phyloP scores from a whole-genome alignment of 2,113 vertebrate species.

The Poecilia latipinna region DNA sequence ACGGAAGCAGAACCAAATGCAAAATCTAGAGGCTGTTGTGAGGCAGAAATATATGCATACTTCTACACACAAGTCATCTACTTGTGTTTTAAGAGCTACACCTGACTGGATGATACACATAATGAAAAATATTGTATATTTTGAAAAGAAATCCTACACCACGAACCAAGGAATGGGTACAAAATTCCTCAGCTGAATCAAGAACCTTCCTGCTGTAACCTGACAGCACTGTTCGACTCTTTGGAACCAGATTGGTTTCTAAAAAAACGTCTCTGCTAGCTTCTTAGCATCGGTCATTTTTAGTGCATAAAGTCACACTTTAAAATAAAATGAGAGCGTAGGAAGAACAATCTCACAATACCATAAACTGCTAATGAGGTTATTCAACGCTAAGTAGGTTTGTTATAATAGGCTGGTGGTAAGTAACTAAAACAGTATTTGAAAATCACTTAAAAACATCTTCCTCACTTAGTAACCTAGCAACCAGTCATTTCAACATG shows the following conservation, averaged over 20 bases:
- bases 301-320: neutral
- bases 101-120: no score
- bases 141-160: neutral
- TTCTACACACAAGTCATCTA: no score
- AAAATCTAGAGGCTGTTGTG: constrained; percentile 21
- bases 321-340: neutral
- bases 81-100: neutral
- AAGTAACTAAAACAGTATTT: constrained; percentile 5
- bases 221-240: neutral
- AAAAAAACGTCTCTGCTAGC: neutral
- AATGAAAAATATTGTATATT: no score
- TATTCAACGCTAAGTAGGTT: neutral
- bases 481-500: constrained; percentile 73
- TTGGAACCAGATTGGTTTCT: neutral
- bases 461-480: constrained; percentile 68
- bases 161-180: neutral
- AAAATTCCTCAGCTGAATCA: neutral
- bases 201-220: neutral
- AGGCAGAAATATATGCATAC: constrained; percentile 18
- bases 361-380: neutral
- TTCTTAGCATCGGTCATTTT: neutral
- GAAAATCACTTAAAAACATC: constrained; percentile 17
- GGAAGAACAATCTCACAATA: neutral
- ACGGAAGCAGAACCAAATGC: constrained; percentile 11
- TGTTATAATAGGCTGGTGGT: neutral